Evolutionary conservation across 2,113 vertebrate species (phyloP).

Genomic region (Helogale parvula): DNA sequence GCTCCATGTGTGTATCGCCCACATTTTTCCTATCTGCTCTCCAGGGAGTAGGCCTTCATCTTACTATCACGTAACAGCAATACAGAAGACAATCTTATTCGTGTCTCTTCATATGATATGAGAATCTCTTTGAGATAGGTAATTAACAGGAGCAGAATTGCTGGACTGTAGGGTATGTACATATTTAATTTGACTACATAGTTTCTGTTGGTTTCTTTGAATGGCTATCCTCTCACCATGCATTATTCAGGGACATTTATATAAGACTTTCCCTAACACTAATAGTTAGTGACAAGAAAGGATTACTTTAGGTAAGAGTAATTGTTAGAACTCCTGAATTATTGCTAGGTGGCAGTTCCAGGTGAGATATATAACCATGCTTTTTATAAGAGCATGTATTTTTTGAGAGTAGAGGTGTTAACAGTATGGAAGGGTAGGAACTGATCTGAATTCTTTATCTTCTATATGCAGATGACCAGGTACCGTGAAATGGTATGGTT

Average conservation of each 20-base stretch:
- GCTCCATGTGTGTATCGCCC: neutral
- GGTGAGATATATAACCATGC: neutral
- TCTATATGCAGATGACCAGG: neutral
- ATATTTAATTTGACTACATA: neutral
- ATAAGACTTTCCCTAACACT: neutral
- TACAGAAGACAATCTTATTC: neutral
- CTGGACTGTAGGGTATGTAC: neutral
- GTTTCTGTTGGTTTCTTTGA: neutral
- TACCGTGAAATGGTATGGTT: neutral
- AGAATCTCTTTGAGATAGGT: neutral
- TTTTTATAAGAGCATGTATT: neutral
- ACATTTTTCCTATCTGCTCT: neutral
- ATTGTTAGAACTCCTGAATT: neutral
- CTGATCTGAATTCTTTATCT: neutral
- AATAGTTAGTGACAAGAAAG: conserved; percentile 2
- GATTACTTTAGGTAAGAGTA: neutral
- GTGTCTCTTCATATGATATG: neutral
- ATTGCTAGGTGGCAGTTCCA: neutral
- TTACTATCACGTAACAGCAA: neutral
- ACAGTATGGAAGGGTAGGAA: neutral
- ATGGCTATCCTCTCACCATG: neutral
- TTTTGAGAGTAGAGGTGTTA: neutral
- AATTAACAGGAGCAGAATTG: neutral
- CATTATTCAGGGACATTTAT: neutral
- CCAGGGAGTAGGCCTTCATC: neutral